Conservation (phyloP, 2,797 vertebrate genomes). For the Iguana delicatissima region DNA sequence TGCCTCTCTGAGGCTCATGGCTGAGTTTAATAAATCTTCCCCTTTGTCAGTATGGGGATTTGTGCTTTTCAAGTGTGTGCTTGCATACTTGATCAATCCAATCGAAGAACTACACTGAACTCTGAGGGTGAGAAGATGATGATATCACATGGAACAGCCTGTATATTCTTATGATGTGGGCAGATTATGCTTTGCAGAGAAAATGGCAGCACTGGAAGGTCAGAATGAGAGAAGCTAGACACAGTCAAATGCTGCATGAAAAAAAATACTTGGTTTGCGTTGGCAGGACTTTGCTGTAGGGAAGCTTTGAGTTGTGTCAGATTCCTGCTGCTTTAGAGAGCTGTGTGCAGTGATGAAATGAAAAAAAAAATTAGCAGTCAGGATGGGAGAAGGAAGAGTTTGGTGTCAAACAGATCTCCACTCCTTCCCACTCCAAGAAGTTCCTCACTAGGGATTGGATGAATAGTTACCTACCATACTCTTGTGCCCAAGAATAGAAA, state of each 20-base stretch:
- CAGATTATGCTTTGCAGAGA: slow-evolving; percentile 35
- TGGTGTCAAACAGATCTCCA: slow-evolving; percentile 44
- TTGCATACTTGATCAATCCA: slow-evolving; percentile 78
- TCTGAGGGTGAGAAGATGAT: slow-evolving; percentile 49
- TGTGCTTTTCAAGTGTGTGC: slow-evolving; percentile 74
- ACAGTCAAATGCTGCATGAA: slow-evolving; percentile 52
- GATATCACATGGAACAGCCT: slow-evolving; percentile 66
- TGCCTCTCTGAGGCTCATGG: slow-evolving; percentile 72
- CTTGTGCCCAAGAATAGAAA: slow-evolving; percentile 11
- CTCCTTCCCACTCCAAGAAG: slow-evolving; percentile 32
- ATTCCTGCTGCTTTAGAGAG: slow-evolving; percentile 60
- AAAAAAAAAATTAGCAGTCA: slow-evolving; percentile 48
- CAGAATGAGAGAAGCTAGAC: slow-evolving; percentile 51
- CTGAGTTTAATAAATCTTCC: slow-evolving; percentile 75
- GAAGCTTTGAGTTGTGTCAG: slow-evolving; percentile 60
- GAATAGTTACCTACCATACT: slow-evolving; percentile 27
- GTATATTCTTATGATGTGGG: slow-evolving; percentile 61
- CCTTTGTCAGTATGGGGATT: slow-evolving; percentile 72
- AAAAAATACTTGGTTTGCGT: slow-evolving; percentile 21
- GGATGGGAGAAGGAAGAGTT: slow-evolving; percentile 44
- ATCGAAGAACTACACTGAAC: slow-evolving; percentile 68
- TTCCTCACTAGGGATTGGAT: slow-evolving; percentile 41
- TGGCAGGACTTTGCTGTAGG: slow-evolving; percentile 67
- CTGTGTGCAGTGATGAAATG: slow-evolving; percentile 32
- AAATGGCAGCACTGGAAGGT: slow-evolving; percentile 56